Conservation (phyloP, 2,888 invertebrate species). For the Plusia festucae region DNA sequence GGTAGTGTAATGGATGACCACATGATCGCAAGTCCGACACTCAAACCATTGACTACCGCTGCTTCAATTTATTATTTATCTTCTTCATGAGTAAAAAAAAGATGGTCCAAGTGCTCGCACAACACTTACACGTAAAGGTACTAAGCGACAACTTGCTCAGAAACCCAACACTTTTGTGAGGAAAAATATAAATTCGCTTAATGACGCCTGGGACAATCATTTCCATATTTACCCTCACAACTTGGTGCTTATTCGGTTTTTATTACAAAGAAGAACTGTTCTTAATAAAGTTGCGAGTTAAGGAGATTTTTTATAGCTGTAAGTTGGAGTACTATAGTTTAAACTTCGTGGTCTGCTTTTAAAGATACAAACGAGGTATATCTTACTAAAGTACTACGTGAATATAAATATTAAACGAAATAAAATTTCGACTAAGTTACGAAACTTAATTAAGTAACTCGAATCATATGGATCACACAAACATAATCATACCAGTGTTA, state of each 20-base stretch:
- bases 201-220: slow-evolving; percentile 69
- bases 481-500: not conserved
- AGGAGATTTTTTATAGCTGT: slow-evolving; percentile 21
- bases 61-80: too few relatives aligned
- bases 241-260: slow-evolving; percentile 52
- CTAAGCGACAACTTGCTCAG: slow-evolving; percentile 73
- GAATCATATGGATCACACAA: too few relatives aligned
- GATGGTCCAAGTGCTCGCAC: slow-evolving; percentile 45
- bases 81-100: slow-evolving; percentile 30
- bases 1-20: too few relatives aligned
- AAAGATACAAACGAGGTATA: not conserved
- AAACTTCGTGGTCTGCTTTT: not conserved
- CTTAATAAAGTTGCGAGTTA: slow-evolving; percentile 43
- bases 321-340: slow-evolving; percentile 20
- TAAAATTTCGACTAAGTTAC: too few relatives aligned
- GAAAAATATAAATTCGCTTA: slow-evolving; percentile 78
- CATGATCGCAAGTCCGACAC: too few relatives aligned
- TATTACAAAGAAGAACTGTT: slow-evolving; percentile 43
- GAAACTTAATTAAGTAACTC: too few relatives aligned
- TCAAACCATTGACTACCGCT: too few relatives aligned
- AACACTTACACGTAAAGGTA: slow-evolving; percentile 67
- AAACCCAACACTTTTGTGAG: slow-evolving; percentile 64
- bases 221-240: slow-evolving; percentile 66
- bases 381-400: not conserved
- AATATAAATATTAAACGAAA: not conserved